A percentile compares a stretch with the other conserved stretches of the same genome.
These are phyloP conservation scores for Bhutanitis thaidina DNA, from an alignment of 2,888 invertebrate species.

Conservation along the genomic window DNA sequence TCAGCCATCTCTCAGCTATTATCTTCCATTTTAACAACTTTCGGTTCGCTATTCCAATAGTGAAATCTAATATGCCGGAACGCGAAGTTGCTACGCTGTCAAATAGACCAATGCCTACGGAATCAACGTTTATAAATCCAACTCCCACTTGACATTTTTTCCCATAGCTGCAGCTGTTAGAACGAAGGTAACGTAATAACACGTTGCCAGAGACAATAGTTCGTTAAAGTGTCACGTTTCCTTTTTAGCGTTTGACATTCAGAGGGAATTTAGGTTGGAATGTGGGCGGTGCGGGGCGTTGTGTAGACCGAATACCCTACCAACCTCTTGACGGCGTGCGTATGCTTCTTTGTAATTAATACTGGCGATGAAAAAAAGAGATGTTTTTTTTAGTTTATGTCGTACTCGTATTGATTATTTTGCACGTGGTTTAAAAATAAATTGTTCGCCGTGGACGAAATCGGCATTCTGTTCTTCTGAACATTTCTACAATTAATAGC, in stretches of 20 bases:
- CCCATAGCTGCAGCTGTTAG: not conserved
- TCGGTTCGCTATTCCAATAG: no score
- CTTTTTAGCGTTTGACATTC: slow-evolving; percentile 31
- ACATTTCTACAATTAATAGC: no score
- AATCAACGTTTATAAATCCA: not conserved
- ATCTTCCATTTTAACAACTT: no score
- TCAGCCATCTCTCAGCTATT: no score
- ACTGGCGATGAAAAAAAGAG: not conserved
- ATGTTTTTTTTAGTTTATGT: no score
- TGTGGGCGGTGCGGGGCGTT: slow-evolving; percentile 19
- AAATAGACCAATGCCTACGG: not conserved
- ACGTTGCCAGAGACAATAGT: slow-evolving; percentile 18
- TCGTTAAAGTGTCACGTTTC: slow-evolving; percentile 27
- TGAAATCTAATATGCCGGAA: no score
- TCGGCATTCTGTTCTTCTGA: no score
- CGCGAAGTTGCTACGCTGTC: no score
- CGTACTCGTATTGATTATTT: no score
- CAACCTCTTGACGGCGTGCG: not conserved
- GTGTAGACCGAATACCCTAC: not conserved
- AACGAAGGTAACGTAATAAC: slow-evolving; percentile 18
- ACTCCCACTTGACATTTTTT: not conserved
- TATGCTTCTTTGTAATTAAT: not conserved
- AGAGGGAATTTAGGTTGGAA: slow-evolving; percentile 26
- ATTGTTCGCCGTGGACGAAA: no score
- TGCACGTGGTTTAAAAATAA: no score